A percentile compares a stretch with the other conserved stretches of the same genome.
Evolutionary conservation across 2,888 invertebrate genomes (phyloP).

Genomic region (Boloria selene): DNA sequence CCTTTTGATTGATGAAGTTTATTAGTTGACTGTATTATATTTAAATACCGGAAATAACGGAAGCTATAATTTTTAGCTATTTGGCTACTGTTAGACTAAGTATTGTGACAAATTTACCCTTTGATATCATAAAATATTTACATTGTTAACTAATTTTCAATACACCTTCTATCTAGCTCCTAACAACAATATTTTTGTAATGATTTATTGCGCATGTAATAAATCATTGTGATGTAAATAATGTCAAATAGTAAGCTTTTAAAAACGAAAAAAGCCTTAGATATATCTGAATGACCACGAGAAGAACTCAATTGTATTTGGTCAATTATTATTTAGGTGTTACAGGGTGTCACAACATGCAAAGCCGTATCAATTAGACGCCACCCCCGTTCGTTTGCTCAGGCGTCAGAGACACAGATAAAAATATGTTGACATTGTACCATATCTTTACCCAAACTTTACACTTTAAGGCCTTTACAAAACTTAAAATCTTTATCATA

Average conservation of each 20-base stretch:
- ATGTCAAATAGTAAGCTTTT: constrained; percentile 8
- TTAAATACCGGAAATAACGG: constrained; percentile 33
- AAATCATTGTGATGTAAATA: constrained; percentile 16
- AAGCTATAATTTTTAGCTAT: constrained; percentile 18
- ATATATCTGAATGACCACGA: constrained; percentile 24
- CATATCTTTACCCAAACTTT: constrained; percentile 23
- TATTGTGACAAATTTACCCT: not conserved
- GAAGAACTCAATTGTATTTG: constrained; percentile 29
- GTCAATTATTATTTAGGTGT: constrained; percentile 40
- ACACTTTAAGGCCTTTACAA: constrained; percentile 9
- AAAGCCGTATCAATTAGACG: constrained; percentile 71
- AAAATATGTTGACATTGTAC: constrained; percentile 72
- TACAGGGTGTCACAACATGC: constrained; percentile 44
- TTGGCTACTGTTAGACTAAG: constrained; percentile 8
- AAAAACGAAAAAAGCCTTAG: not conserved
- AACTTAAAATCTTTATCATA: constrained; percentile 13
- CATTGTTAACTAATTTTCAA: constrained; percentile 9
- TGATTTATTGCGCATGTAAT: constrained; percentile 14
- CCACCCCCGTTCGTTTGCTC: constrained; percentile 71
- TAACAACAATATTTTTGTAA: constrained; percentile 3
- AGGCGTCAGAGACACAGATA: constrained; percentile 72
- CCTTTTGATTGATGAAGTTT: constrained; percentile 58
- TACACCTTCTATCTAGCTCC: not conserved
- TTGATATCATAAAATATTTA: constrained; percentile 12
- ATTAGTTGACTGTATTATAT: constrained; percentile 31